Percentiles rank a stretch among this genome's conserved stretches.
Conservation (phyloP, 2,113 vertebrate species). For the Dolichotis patagonum region DNA sequence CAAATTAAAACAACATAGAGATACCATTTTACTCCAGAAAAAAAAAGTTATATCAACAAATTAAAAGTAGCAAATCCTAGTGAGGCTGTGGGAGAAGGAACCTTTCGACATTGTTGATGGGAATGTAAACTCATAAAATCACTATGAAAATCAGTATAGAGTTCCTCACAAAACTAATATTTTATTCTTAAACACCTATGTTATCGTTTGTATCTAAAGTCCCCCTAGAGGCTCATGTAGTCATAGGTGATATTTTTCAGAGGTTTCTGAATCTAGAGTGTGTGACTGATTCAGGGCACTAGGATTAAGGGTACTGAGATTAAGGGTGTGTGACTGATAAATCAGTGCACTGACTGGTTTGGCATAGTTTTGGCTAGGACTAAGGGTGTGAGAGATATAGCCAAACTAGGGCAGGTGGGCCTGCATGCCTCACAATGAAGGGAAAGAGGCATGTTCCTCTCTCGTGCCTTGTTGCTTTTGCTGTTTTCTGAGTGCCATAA, state of each 20-base stretch:
- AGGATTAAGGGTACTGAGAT: no score
- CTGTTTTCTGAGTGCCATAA: not conserved
- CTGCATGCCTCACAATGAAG: not conserved
- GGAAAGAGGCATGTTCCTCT: not conserved
- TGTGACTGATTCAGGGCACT: not conserved
- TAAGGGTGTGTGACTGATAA: not conserved
- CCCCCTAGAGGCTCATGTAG: not conserved
- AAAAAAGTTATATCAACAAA: not conserved
- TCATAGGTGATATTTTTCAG: not conserved
- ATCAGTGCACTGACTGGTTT: not conserved
- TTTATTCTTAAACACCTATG: not conserved
- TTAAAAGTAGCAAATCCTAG: not conserved
- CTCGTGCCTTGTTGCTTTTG: not conserved
- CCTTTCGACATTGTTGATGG: not conserved
- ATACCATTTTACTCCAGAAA: not conserved
- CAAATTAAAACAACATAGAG: not conserved
- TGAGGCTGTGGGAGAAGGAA: not conserved
- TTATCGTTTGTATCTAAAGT: not conserved
- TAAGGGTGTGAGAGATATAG: not conserved
- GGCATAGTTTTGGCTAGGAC: not conserved
- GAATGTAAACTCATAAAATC: not conserved
- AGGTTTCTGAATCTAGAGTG: not conserved
- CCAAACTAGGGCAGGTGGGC: not conserved
- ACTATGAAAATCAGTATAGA: not conserved
- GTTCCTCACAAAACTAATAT: not conserved